Conservation (phyloP, 2,888 invertebrate genomes). For the Catocala nupta region DNA sequence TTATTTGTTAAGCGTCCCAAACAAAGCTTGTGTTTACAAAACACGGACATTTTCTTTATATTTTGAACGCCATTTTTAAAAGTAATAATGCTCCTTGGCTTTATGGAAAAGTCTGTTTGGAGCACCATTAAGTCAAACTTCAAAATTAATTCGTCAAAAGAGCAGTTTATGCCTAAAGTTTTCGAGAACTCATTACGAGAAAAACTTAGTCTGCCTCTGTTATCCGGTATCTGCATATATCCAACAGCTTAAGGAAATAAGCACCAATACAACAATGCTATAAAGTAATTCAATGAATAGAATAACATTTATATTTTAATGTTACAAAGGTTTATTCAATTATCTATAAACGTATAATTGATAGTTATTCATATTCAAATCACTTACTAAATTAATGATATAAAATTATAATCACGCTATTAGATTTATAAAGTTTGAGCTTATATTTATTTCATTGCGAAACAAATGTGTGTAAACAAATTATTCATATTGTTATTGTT, state of each 20-base stretch:
- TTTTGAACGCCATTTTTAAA: slow-evolving; percentile 44
- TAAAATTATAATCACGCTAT: too few species aligned
- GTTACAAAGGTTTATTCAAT: too few species aligned
- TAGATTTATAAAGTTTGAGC: too few species aligned
- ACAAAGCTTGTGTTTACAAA: slow-evolving; percentile 31
- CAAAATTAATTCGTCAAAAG: slow-evolving; percentile 60
- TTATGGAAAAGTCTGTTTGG: slow-evolving; percentile 46
- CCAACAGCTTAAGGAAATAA: slow-evolving; percentile 18
- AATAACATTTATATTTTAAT: too few species aligned
- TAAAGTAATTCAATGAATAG: not conserved
- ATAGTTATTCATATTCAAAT: too few species aligned
- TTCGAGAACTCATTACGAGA: slow-evolving; percentile 52
- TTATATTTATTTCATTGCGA: too few species aligned
- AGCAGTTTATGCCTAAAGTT: slow-evolving; percentile 51
- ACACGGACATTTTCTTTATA: slow-evolving; percentile 35
- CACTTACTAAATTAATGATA: too few species aligned
- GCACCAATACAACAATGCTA: not conserved
- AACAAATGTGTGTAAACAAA: too few species aligned
- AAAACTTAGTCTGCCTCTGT: slow-evolving; percentile 40
- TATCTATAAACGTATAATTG: too few species aligned
- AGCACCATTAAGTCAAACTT: slow-evolving; percentile 51
- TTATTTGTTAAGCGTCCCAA: slow-evolving; percentile 28
- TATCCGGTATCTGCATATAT: slow-evolving; percentile 32
- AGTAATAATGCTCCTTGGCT: slow-evolving; percentile 46
- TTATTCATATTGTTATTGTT: too few species aligned